A percentile compares a stretch with the other conserved stretches of the same genome.
Conservation (phyloP, 1,140 invertebrate genomes). For the Diorhabda sublineata region DNA sequence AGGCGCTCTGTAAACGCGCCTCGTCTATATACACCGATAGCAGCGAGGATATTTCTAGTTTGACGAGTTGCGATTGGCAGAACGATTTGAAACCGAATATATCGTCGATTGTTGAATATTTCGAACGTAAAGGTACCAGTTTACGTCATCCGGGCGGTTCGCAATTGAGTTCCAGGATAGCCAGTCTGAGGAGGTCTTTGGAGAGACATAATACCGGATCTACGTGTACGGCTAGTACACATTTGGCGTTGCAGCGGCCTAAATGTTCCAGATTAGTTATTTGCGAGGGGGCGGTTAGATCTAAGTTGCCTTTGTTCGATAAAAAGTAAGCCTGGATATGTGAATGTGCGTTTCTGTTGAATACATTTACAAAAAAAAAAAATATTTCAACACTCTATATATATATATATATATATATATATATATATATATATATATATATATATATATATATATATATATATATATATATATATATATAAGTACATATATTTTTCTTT, state of each 20-base stretch:
- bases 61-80: conserved; percentile 70
- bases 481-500: conserved; percentile 10
- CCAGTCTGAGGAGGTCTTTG: conserved; percentile 36
- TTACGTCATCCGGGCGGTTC: conserved; percentile 37
- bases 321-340: conserved; percentile 56
- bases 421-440: too few species aligned
- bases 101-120: conserved; percentile 82
- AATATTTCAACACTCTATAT: too few species aligned
- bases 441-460: too few species aligned
- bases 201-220: conserved; percentile 36
- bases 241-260: conserved; percentile 40
- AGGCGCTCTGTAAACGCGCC: conserved; percentile 59
- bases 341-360: background rate
- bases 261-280: conserved; percentile 57
- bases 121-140: conserved; percentile 65
- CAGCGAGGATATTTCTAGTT: conserved; percentile 76
- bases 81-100: conserved; percentile 63
- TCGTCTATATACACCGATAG: conserved; percentile 83
- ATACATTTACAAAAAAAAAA: too few species aligned
- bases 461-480: too few species aligned
- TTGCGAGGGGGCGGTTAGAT: conserved; percentile 78
- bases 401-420: too few species aligned
- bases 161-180: conserved; percentile 40
- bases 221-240: conserved; percentile 36
- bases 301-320: conserved; percentile 81